Evolutionary conservation across 2,113 vertebrate genomes (phyloP), one percentile per base, ranked within the genome.

Genomic region (Lathamus discolor): DNA sequence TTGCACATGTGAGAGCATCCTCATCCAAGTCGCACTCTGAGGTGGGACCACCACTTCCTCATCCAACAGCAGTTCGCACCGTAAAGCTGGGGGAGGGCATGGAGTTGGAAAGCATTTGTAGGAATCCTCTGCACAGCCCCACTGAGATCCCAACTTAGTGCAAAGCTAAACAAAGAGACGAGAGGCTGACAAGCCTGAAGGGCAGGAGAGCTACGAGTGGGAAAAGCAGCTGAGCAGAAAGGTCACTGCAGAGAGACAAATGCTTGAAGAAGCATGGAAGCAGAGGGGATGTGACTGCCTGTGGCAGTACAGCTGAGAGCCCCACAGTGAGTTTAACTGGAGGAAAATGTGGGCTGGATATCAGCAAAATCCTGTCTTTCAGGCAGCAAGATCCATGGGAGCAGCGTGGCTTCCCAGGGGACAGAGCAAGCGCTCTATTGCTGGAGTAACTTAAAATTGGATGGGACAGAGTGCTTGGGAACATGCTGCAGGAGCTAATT

Each of bases 401-500:
- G 89, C 83, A 84, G 80, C 85, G 25, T 35, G 35, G 13, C 7
- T 69, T 90, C 95, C 97, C 95, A 93, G 28, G 91, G 92, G 95
- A 94, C 63, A 61, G 29, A 79, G 80, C 69, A 31, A 73, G 74
- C 0, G 1, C 94, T 90, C 93, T 94, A 39, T 92, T 96, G 92
- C 94, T 94, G 93, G 93, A 92, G 85, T 64, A 88, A 93, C 90
- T 96, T 97, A 96, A 97, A 95, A 96, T 93, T 95, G 95, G 95
- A 96, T 88, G 86, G 93, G 96, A 96, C 95, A 82, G 80, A 89
- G 88, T 91, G 91, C 95, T 97, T 97, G 97, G 95, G 97, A 96
- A 97, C 93, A 70, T 49, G 79, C 82, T 94, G 90, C 62, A 73
- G 90, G 90, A 92, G 82, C 92, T 96, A 88, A 91, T 64, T 73